Conservation (phyloP, 2,888 invertebrate species). For the Cenopis cana region DNA sequence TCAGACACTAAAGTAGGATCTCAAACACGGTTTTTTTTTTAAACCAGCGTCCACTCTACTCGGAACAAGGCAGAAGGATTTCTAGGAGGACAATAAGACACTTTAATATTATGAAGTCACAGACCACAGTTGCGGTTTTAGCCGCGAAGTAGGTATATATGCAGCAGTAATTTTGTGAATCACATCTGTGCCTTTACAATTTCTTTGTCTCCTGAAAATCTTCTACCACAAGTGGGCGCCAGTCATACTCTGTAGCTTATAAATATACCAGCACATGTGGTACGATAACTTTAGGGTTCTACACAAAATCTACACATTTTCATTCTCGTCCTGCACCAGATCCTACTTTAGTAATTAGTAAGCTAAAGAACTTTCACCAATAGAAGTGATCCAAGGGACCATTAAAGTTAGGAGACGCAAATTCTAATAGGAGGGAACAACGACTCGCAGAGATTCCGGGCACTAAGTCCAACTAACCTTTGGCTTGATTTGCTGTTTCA, state of each 20-base stretch:
- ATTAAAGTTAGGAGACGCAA: slow-evolving; percentile 65
- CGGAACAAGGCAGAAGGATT: not conserved
- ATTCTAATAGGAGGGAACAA: slow-evolving; percentile 71
- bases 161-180: no score
- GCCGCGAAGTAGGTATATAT: no score
- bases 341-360: slow-evolving; percentile 35
- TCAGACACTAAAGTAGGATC: slow-evolving; percentile 53
- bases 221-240: no score
- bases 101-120: not conserved
- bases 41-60: not conserved
- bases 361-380: slow-evolving; percentile 29
- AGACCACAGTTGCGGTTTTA: not conserved
- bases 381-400: slow-evolving; percentile 55
- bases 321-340: not conserved
- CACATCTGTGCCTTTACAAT: no score
- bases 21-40: slow-evolving; percentile 26
- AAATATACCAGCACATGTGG: no score
- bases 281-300: no score
- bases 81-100: not conserved
- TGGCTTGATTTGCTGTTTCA: slow-evolving; percentile 69
- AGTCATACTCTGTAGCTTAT: no score
- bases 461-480: slow-evolving; percentile 74
- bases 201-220: no score
- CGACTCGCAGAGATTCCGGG: slow-evolving; percentile 53
- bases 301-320: no score